Evolutionary conservation across 1,140 invertebrate genomes (phyloP), one percentile per base, ranked within the genome.

Genomic region (Psilanteris sp.): DNA sequence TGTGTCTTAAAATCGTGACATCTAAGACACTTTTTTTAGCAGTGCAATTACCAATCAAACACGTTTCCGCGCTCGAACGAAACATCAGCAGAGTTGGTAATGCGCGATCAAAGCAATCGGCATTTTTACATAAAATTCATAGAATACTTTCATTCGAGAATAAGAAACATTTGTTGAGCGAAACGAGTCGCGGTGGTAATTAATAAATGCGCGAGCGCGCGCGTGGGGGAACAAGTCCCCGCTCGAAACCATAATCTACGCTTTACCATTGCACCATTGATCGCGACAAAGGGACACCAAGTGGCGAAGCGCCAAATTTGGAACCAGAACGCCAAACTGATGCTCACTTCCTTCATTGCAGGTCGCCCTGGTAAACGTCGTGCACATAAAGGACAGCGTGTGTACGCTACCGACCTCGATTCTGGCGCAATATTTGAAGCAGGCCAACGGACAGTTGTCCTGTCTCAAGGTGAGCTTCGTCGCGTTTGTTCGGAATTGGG

Each of bases 401-500:
- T 94, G 93, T 83, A 93, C 92, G 18, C 83, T 94, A 50, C 93
- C 93, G 9, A 94, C 93, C 68, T 93, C 92, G 77, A 92, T 95
- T 77, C 89, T 95, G 61, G 93, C 93, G 13, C 93, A 94, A 85
- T 95, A 95, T 86, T 88, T 95, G 13, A 95, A 95, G 84, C 93
- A 94, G 86, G 93, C 93, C 9, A 94, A 93, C 78, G 94, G 94
- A 26, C 93, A 94, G 84, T 89, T 94, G 32, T 94, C 93, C 32
- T 94, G 93, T 86, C 89, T 95, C 37, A 94, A 95, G 90, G 93
- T 94, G 87, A 89, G 79, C 79, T 26, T 41, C 66, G 36, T 59
- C 36, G 15, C 48, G 36, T 52, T 61, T 59, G 22, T 39, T 39
- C 46, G 14, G 31, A 64, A 73, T 67, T 62, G 57, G 70, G 66